A percentile compares a stretch with the other conserved stretches of the same genome.
phyloP scores from a whole-genome alignment of 2,888 invertebrate genomes.

The Achlya flavicornis region DNA sequence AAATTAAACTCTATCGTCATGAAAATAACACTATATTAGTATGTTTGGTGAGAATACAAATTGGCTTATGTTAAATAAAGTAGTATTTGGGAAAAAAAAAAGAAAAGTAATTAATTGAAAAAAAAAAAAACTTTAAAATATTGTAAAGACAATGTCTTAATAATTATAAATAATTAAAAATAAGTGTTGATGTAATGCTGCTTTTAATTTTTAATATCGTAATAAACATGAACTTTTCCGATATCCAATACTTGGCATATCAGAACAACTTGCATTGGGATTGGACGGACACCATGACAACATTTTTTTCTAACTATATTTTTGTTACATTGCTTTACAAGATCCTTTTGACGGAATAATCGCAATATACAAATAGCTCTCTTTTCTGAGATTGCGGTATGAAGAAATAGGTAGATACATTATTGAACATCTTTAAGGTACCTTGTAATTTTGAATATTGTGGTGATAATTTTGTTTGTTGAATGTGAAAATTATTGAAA shows the following conservation, averaged over 20 bases:
- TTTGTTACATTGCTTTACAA: background rate
- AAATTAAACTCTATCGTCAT: constrained; percentile 50
- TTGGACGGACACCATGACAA: background rate
- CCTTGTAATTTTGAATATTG: background rate
- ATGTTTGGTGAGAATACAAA: constrained; percentile 39
- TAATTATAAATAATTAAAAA: constrained; percentile 28
- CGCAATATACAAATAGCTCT: background rate
- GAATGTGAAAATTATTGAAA: background rate
- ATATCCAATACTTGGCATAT: background rate
- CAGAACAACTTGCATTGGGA: background rate
- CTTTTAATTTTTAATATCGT: background rate
- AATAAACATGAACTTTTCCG: background rate
- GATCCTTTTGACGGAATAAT: background rate
- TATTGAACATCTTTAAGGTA: background rate
- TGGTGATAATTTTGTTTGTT: background rate
- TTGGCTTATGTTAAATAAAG: constrained; percentile 33
- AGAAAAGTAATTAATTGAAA: constrained; percentile 21
- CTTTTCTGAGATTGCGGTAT: background rate
- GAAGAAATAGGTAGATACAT: background rate
- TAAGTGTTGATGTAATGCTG: constrained; percentile 18
- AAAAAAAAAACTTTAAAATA: constrained; percentile 49
- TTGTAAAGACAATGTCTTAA: constrained; percentile 56
- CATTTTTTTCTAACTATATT: background rate
- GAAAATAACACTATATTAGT: constrained; percentile 39
- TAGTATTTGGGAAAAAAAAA: constrained; percentile 30